Conservation (phyloP, 2,888 invertebrate species). For the Polylopha cassiicola region DNA sequence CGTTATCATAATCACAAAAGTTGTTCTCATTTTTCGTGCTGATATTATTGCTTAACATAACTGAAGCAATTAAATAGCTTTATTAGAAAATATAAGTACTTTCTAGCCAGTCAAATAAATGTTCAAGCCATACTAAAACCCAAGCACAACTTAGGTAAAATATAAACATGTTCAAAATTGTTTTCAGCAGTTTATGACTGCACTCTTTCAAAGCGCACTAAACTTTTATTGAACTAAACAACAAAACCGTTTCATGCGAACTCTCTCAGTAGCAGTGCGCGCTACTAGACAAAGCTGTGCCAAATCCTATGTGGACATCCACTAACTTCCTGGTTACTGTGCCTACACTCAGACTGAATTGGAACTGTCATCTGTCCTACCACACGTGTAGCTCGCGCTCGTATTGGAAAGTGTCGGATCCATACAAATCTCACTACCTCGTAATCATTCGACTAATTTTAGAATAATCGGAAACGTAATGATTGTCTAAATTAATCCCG, state of each 20-base stretch:
- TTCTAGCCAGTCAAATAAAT: too few relatives aligned
- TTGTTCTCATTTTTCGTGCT: too few relatives aligned
- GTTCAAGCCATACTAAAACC: too few relatives aligned
- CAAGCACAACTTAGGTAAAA: too few relatives aligned
- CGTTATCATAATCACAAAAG: too few relatives aligned
- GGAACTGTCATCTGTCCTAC: conserved; percentile 22
- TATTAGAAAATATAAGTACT: too few relatives aligned
- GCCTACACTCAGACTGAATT: conserved; percentile 21
- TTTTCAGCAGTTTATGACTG: conserved; percentile 9
- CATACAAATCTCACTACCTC: too few relatives aligned
- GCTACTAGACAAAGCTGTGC: conserved; percentile 42
- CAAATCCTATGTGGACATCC: conserved; percentile 40
- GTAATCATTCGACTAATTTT: conserved; percentile 51
- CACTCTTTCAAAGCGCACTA: conserved; percentile 5
- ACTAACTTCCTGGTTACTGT: conserved; percentile 45
- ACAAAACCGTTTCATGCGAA: conserved; percentile 4
- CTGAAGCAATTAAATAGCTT: too few relatives aligned
- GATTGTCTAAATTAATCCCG: conserved; percentile 42
- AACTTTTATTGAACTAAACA: conserved; percentile 16
- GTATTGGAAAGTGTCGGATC: too few relatives aligned
- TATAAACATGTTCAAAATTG: conserved; percentile 6
- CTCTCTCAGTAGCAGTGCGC: conserved; percentile 6
- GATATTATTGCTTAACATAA: too few relatives aligned
- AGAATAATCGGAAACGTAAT: conserved; percentile 46
- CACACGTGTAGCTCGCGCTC: conserved; percentile 41